Evolutionary conservation across 2,888 invertebrate genomes (phyloP).

Genomic region (Xestia rhomboidea): DNA sequence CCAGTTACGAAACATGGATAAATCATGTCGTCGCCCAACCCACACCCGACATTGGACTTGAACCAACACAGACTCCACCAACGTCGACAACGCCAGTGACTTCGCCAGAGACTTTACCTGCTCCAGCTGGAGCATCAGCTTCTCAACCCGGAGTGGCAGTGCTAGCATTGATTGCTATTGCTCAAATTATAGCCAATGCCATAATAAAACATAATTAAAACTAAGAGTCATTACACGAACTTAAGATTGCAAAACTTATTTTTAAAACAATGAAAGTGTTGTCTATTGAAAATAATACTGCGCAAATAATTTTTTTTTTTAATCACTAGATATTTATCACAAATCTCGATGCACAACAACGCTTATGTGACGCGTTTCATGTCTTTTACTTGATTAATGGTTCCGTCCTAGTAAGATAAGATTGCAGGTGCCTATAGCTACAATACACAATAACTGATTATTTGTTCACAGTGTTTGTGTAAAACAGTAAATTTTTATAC

Average conservation of each 20-base stretch:
- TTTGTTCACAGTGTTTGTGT: background rate
- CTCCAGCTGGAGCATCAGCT: background rate
- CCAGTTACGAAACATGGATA: slow-evolving; percentile 15
- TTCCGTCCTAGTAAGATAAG: background rate
- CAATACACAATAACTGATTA: background rate
- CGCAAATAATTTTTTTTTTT: background rate
- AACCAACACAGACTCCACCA: background rate
- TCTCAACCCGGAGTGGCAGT: background rate
- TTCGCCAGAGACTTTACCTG: background rate
- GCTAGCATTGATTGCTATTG: slow-evolving; percentile 10
- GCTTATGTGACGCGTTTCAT: background rate
- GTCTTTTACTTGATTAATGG: background rate
- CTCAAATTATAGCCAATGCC: background rate
- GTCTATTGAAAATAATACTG: background rate
- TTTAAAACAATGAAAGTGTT: background rate
- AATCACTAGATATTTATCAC: background rate
- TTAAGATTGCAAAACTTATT: too few species aligned
- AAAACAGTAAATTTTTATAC: background rate
- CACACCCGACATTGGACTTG: background rate
- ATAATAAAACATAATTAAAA: background rate
- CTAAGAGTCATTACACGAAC: background rate
- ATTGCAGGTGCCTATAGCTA: background rate
- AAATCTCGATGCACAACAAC: background rate
- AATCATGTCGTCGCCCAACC: background rate
- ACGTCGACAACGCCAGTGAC: background rate